A percentile compares a stretch with the other conserved stretches of the same genome.
Conservation (phyloP, 2,797 vertebrate species). For the Sebastes iracundus region DNA sequence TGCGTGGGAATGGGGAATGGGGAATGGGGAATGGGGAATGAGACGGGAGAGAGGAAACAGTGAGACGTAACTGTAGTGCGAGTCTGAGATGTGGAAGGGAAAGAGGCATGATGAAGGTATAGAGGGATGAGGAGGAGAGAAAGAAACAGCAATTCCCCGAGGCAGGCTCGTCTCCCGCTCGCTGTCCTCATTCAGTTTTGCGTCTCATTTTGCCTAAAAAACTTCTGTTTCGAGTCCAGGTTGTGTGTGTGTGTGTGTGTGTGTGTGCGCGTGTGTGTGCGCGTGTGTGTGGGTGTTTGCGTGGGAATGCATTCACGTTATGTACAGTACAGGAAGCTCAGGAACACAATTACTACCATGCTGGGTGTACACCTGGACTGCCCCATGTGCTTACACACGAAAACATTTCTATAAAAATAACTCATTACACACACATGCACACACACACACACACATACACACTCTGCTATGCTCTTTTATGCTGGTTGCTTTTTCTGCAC, state of each 20-base stretch:
- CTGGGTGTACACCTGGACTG: slow-evolving; percentile 63
- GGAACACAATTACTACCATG: slow-evolving; percentile 63
- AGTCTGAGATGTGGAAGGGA: slow-evolving; percentile 13
- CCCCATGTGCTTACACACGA: slow-evolving; percentile 13
- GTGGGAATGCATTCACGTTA: not conserved
- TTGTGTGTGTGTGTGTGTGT: not conserved
- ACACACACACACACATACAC: not conserved
- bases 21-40: not conserved
- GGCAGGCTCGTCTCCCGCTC: slow-evolving; percentile 25
- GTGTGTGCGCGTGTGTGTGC: not conserved
- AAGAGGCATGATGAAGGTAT: slow-evolving; percentile 26
- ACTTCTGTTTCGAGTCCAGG: slow-evolving; percentile 17
- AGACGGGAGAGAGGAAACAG: not conserved
- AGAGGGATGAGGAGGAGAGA: slow-evolving; percentile 32
- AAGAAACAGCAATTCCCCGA: slow-evolving; percentile 23
- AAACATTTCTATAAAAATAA: slow-evolving; percentile 21
- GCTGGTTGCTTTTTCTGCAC: slow-evolving; percentile 1
- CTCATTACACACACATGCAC: slow-evolving; percentile 15
- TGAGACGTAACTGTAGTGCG: slow-evolving; percentile 7
- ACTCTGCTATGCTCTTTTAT: slow-evolving; percentile 5
- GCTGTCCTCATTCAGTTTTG: slow-evolving; percentile 45
- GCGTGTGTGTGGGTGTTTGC: not conserved
- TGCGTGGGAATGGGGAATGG: not conserved
- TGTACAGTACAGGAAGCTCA: slow-evolving; percentile 30
- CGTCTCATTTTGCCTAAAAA: slow-evolving; percentile 32